Base-by-base conservation (phyloP, 2,113 vertebrate genomes). In the Hypocryptadius cinnamomeus region DNA sequence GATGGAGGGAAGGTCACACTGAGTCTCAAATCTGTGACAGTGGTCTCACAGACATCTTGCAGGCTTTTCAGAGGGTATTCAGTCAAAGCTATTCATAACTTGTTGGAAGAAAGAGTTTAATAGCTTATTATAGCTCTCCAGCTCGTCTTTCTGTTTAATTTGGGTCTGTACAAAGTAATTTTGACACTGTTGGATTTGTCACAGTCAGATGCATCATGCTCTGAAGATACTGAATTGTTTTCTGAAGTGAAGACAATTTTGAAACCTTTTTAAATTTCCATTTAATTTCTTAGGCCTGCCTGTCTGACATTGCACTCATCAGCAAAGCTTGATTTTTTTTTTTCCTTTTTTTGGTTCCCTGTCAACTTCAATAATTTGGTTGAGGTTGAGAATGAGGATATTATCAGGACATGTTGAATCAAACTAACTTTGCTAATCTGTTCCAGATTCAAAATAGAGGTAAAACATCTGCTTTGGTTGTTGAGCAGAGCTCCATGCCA, bases 371-470 rank as follows among this genome's bases (percentile, higher is more conserved):
- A 4, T 76, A 61, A 39, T 85, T 91, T 66, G 33, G 11, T 66
- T 70, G 63, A 69, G 17, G 19, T 48, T 47, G 70, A 93, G 47
- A 82, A 39, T 0, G 0, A 87, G 66, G 53, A 48, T 83, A 35
- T 91, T 85, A 68, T 63, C 65, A 87, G 81, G 54, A 40, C 85
- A 73, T 63, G 35, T 71, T 63, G 74, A 82, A 73, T 91, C 54
- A 63, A 79, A 33, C 35, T 83, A 87, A 73, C 33, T 60, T 93
- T 6, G 4, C 54, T 94, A 87, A 95, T 96, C 47, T 76, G 42
- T 85, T 96, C 84, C 89, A 94, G 89, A 91, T 93, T 95, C 74
- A 91, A 89, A 87, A 63, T 13, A 87, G 89, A 91, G 94, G 85
- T 95, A 40, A 79, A 95, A 92, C 85, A 91, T 92, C 94, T 89